Evolutionary conservation across 2,797 vertebrate species (phyloP).

Genomic region (Caiman crocodilus): DNA sequence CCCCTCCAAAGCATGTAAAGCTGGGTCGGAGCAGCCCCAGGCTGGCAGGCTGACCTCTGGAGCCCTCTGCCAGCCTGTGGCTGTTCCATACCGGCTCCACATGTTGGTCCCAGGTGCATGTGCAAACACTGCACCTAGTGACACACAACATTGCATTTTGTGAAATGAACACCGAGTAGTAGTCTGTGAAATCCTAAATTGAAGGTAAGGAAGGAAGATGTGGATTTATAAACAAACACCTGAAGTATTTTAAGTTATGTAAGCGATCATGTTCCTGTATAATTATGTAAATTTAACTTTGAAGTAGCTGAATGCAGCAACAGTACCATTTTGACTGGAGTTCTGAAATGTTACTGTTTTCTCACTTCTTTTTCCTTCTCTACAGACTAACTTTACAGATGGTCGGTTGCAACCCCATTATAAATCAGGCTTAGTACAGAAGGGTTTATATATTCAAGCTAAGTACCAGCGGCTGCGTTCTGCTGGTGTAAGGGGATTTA

Average conservation of each 20-base stretch:
- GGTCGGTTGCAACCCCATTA: conserved; percentile 72
- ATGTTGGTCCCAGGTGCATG: no score
- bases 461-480: conserved; percentile 84
- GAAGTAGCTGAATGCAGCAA: background rate
- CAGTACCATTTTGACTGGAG: background rate
- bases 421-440: conserved; percentile 81
- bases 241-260: background rate
- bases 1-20: no score
- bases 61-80: no score
- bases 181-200: background rate
- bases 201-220: background rate
- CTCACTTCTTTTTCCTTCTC: background rate
- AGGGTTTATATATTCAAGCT: conserved; percentile 82
- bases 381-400: conserved; percentile 78
- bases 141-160: background rate
- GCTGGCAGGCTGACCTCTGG: no score
- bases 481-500: conserved; percentile 79
- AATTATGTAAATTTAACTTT: background rate
- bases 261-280: background rate
- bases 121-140: no score
- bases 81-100: no score
- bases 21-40: no score
- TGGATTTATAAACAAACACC: background rate
- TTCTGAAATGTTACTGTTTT: conserved; percentile 38
- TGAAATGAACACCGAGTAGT: accelerated